Base-by-base conservation (phyloP, 2,888 invertebrate species). In the Xylocampa areola region DNA sequence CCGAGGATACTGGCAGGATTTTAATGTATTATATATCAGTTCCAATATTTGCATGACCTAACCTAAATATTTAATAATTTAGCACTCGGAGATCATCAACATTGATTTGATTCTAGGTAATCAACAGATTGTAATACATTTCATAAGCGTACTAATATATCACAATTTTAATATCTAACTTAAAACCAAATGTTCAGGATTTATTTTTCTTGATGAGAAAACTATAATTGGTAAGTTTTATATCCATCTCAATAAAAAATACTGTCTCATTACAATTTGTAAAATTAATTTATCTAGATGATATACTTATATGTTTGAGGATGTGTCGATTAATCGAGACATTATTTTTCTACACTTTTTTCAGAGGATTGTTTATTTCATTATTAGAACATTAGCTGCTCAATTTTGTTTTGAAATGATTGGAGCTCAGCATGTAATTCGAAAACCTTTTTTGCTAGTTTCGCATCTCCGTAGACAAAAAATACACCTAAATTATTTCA, bases 1-100 rank as follows among this genome's bases (percentile, higher is more conserved):
- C 67, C 67, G 76, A 78, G 61, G 59, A 70, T 54, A 67, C 70
- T 72, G 78, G 73, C 73, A 72, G 73, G 55, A 17, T 23, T 19
- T 8, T 14, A 30, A 17, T n/a, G 8, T 8, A 23, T 1, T 13
- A 14, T 3, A 1, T 29, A 2, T 14, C 13, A 13, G 4, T 29
- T 29, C 29, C 29, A 25, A 25, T 6, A 29, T 29, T 29, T 29
- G 1, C 30, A 30, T 13, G 30, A n/a, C n/a, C n/a, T n/a, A n/a
- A n/a, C n/a, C n/a, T 25, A 7, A 25, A 8, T 8, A 6, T 2
- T 25, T 7, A 25, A 25, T 25, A 25, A 25, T 7, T 4, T 25
- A 25, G 8, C 7, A 32, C 10, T 8, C 10, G 16, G 10, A 33
- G 8, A 2, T 35, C 23, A 14, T 13, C 23, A 10, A 13, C 10